Conservation (phyloP, 2,888 invertebrate species). For the Parthenolecanium corni region DNA sequence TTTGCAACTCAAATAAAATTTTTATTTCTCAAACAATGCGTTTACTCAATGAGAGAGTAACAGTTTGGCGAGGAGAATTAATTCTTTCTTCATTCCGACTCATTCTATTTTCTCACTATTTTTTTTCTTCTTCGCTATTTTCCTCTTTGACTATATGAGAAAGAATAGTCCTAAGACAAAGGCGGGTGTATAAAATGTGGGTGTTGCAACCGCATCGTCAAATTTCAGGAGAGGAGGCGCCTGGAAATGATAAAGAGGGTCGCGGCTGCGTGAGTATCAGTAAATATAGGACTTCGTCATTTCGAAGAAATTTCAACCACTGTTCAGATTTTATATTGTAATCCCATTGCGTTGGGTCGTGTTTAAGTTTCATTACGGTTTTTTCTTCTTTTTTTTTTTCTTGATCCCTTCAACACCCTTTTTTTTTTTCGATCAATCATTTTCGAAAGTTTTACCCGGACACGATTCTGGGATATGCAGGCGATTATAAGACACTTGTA, state of each 20-base stretch:
- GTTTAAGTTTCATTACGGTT: slow-evolving; percentile 7
- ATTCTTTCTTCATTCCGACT: no score
- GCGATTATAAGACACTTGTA: not conserved
- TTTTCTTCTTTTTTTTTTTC: not conserved
- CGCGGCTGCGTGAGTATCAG: slow-evolving; percentile 26
- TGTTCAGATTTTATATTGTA: slow-evolving; percentile 26
- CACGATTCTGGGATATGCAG: not conserved
- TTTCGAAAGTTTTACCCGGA: not conserved
- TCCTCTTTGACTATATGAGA: no score
- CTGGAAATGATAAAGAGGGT: slow-evolving; percentile 27
- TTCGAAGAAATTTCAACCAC: slow-evolving; percentile 23
- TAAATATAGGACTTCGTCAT: slow-evolving; percentile 27
- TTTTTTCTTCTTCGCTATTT: no score
- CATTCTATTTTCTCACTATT: no score
- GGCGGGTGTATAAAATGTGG: slow-evolving; percentile 20
- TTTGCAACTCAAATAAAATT: no score
- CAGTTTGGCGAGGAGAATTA: no score
- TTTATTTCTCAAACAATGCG: no score
- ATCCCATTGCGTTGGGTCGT: slow-evolving; percentile 24
- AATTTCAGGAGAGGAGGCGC: slow-evolving; percentile 25
- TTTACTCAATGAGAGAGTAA: no score
- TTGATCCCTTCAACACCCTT: not conserved
- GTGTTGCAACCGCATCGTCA: slow-evolving; percentile 25
- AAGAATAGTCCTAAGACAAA: not conserved
- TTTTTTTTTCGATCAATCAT: not conserved